Base-by-base conservation (phyloP, 2,797 vertebrate species). In the Pseudocheirus occidentalis region DNA sequence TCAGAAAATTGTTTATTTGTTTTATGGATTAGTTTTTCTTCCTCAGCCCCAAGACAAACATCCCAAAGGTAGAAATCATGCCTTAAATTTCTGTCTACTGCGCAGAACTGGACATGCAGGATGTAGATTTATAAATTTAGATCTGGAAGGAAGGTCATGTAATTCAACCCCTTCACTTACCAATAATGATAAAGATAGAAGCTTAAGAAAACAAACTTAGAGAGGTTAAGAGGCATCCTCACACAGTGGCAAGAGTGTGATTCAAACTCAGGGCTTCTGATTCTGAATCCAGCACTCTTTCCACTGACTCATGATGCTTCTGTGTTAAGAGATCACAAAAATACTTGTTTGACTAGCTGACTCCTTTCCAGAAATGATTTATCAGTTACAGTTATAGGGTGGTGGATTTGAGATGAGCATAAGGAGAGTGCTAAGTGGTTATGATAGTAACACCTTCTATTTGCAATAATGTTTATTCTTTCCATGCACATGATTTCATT, bases 331-430 rank as follows among this genome's bases (percentile, higher is more conserved):
- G 73, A 87, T 27, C 73, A 87, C 34, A 18, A 50, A 87, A 87
- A 50, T 87, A 27, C 5, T 50, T 50, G 40, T 87, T 57, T 52
- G 46, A 94, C 58, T n/a, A 91, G 50, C 29, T 54, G 58, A 91
- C 95, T 96, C 92, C 55, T 96, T 91, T 21, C 94, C 7, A 5
- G 87, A 54, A 95, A 93, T 54, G 73, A 62, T 4, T 55, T 27
- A 12, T 54, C 66, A 28, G 73, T 56, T 24, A 5, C 90, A 54
- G 92, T n/a, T 59, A 31, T 53, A 18, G 12, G 87, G 58, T 58
- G 59, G 46, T 87, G 52, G 87, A 14, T 81, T n/a, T 87, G 40
- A 87, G 40, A 87, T 46, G 40, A n/a, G 28, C 34, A 9, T 93
- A 92, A 9, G 52, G 16, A 54, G 24, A 91, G 92, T 55, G 55